phyloP scores from a whole-genome alignment of 1,140 invertebrate species.

The Lanistes nyassanus region DNA sequence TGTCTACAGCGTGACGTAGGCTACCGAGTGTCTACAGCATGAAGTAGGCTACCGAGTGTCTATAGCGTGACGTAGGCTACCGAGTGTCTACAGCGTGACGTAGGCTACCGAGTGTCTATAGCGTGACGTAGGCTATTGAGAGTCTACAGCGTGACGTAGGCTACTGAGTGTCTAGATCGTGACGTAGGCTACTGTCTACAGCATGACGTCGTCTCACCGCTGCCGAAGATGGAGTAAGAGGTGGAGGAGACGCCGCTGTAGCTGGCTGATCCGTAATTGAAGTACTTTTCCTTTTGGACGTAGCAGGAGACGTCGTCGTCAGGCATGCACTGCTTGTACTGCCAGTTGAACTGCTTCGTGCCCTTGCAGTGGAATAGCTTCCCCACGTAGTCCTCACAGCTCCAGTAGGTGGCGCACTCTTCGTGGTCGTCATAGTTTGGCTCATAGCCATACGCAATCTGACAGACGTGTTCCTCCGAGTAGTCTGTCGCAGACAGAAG shows the following conservation, averaged over 20 bases:
- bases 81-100: background rate
- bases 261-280: background rate
- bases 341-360: constrained; percentile 8
- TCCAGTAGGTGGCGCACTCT: constrained; percentile 13
- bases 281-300: constrained; percentile 9
- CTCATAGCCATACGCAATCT: constrained; percentile 26
- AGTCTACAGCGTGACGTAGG: background rate
- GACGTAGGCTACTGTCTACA: background rate
- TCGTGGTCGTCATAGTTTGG: constrained; percentile 28
- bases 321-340: constrained; percentile 8
- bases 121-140: background rate
- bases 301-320: constrained; percentile 24
- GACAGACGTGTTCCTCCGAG: constrained; percentile 11
- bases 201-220: background rate
- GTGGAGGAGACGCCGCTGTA: too few relatives aligned
- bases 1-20: too few relatives aligned
- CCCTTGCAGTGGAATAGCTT: background rate
- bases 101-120: background rate
- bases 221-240: background rate
- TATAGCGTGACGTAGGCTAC: too few relatives aligned
- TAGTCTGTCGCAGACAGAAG: background rate
- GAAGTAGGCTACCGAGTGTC: too few relatives aligned
- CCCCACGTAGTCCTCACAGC: constrained; percentile 14
- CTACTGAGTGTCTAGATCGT: background rate
- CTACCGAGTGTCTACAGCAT: too few relatives aligned